Evolutionary conservation across 2,113 vertebrate genomes (phyloP).

Genomic region (Pyxicephalus adspersus): DNA sequence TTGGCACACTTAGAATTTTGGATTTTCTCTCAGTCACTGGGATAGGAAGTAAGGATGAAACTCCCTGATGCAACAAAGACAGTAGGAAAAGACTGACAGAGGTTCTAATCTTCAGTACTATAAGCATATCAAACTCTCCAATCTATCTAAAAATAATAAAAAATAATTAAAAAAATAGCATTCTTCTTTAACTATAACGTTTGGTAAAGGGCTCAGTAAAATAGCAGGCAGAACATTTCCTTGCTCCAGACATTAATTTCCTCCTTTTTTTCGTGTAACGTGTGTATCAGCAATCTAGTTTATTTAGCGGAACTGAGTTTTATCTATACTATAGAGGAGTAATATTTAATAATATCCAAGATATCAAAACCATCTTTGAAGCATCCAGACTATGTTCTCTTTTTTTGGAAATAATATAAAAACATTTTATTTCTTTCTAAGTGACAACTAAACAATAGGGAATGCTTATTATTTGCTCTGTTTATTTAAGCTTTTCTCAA

Average conservation of each 20-base stretch:
- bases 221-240: slow-evolving; percentile 6
- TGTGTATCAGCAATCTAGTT: slow-evolving; percentile 44
- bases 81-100: no score
- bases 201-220: neutral
- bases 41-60: no score
- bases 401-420: slow-evolving; percentile 37
- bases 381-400: slow-evolving; percentile 25
- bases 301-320: slow-evolving; percentile 31
- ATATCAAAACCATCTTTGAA: slow-evolving; percentile 51
- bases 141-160: no score
- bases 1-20: no score
- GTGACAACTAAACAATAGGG: slow-evolving; percentile 28
- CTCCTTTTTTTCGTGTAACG: slow-evolving; percentile 23
- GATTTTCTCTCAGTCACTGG: no score
- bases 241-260: slow-evolving; percentile 52
- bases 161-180: no score
- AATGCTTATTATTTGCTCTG: slow-evolving; percentile 24
- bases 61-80: no score
- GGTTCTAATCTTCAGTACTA: no score
- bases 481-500: slow-evolving; percentile 27
- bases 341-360: slow-evolving; percentile 23
- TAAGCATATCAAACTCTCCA: no score
- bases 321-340: slow-evolving; percentile 37
- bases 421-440: slow-evolving; percentile 28
- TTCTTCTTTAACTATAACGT: neutral